These are phyloP conservation scores for Bovichtus diacanthus DNA, from an alignment of 2,797 vertebrate species.

Conservation along the genomic window DNA sequence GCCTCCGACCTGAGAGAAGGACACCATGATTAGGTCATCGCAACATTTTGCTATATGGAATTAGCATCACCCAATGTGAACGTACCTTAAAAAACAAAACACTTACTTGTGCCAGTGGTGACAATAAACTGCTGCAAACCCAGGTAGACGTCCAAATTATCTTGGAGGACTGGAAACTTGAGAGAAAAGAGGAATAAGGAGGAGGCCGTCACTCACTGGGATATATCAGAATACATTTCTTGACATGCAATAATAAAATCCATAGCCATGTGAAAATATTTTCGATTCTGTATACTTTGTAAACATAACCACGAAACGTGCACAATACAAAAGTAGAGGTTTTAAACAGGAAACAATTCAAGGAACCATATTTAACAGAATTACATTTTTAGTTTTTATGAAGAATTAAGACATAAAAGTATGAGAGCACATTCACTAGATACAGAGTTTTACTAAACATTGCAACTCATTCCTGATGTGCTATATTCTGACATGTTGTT, in stretches of 20 bases:
- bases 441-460: neutral
- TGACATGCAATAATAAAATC: conserved; percentile 6
- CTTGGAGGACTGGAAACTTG: conserved; percentile 96
- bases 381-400: neutral
- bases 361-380: neutral
- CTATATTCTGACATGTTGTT: too few relatives aligned
- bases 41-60: neutral
- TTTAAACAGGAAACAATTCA: conserved; percentile 6
- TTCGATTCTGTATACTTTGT: neutral
- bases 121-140: conserved; percentile 96
- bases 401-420: neutral
- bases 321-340: neutral
- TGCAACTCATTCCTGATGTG: neutral
- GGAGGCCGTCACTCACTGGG: neutral
- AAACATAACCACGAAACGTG: neutral
- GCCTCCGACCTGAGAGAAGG: conserved; percentile 87
- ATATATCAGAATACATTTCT: neutral
- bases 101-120: conserved; percentile 88
- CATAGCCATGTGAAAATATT: neutral
- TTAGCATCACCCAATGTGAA: too few relatives aligned
- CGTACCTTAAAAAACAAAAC: neutral
- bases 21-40: neutral
- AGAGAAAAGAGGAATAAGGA: conserved; percentile 23
- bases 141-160: conserved; percentile 96
- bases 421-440: neutral